Conservation (phyloP, 2,113 vertebrate genomes). For the Leuciscus idus region DNA sequence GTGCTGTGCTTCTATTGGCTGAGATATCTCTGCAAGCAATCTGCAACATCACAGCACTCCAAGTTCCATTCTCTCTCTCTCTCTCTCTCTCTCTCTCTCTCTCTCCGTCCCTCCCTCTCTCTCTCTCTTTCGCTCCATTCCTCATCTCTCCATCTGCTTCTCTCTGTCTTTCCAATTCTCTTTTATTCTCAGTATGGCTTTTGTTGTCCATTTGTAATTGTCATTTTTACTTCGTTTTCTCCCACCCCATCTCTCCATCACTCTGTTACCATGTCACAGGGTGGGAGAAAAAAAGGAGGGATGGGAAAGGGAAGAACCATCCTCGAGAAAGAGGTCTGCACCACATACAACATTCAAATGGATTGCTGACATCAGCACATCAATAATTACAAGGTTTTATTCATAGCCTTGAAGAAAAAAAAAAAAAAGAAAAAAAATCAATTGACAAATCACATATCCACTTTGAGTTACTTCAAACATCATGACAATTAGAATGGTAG, state of each 20-base stretch:
- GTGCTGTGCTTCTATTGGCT: constrained; percentile 60
- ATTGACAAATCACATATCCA: constrained; percentile 85
- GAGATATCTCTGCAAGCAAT: constrained; percentile 66
- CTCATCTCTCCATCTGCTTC: background rate
- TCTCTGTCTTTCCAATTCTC: constrained; percentile 1
- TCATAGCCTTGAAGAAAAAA: constrained; percentile 77
- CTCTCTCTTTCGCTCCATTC: background rate
- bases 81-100: constrained; percentile 36
- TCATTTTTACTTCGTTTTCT: constrained; percentile 7
- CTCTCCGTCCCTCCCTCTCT: background rate
- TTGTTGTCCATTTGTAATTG: background rate
- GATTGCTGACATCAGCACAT: constrained; percentile 81
- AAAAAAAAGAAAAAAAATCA: constrained; percentile 79
- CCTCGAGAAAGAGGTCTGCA: constrained; percentile 78
- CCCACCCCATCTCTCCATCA: background rate
- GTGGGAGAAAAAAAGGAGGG: constrained; percentile 21
- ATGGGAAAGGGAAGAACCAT: constrained; percentile 61
- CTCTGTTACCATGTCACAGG: background rate
- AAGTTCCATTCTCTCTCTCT: constrained; percentile 62
- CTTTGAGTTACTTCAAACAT: constrained; percentile 80
- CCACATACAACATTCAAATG: constrained; percentile 80
- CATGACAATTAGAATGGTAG: constrained; percentile 74
- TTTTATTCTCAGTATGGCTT: background rate
- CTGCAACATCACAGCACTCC: constrained; percentile 61
- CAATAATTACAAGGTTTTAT: constrained; percentile 84